Conservation (phyloP, 2,113 vertebrate genomes). For the Peucedramus taeniatus region DNA sequence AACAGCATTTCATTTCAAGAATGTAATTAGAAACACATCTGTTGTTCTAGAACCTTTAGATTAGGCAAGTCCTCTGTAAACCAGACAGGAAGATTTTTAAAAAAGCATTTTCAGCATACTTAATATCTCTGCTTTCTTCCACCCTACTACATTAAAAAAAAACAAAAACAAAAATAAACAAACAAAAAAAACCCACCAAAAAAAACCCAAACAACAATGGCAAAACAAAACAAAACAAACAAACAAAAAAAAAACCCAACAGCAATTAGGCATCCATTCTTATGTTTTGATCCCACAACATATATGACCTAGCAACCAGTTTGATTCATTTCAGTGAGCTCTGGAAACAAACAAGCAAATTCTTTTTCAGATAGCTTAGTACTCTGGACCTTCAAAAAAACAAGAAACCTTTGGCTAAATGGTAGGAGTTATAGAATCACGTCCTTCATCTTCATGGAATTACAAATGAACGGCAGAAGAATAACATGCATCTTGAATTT, state of each 20-base stretch:
- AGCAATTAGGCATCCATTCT: background rate
- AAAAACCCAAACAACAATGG: background rate
- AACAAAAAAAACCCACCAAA: too few relatives aligned
- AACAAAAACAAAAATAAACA: rapidly evolving
- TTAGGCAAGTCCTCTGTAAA: background rate
- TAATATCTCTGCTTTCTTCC: background rate
- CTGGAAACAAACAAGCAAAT: background rate
- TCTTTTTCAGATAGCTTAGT: background rate
- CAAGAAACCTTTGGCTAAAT: background rate
- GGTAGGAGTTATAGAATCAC: background rate
- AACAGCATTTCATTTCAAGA: slow-evolving; percentile 59
- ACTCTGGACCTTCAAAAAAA: background rate
- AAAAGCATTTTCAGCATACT: background rate
- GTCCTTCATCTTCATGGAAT: background rate
- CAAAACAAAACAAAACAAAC: too few relatives aligned
- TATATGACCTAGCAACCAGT: background rate
- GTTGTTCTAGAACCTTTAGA: slow-evolving; percentile 34
- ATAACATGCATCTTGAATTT: background rate
- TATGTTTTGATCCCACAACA: background rate
- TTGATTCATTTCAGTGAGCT: background rate
- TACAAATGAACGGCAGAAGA: background rate
- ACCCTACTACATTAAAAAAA: background rate
- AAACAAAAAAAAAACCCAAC: background rate
- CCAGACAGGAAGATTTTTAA: background rate
- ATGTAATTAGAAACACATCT: slow-evolving; percentile 67